These are phyloP conservation scores for Apodemia mormo DNA, from an alignment of 2,888 invertebrate species.

Conservation along the genomic window DNA sequence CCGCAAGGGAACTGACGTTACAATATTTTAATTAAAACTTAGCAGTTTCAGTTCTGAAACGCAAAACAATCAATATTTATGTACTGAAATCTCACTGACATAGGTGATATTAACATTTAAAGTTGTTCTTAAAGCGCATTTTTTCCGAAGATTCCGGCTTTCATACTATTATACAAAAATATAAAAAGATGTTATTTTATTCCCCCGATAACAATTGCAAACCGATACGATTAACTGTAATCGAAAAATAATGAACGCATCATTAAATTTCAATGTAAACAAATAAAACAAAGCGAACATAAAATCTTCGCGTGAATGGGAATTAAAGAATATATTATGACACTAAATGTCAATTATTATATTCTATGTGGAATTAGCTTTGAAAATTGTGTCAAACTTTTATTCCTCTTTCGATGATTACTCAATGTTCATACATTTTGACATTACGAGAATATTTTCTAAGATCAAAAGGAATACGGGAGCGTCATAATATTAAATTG, in stretches of 20 bases:
- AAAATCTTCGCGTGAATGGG: neutral
- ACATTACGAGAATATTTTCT: neutral
- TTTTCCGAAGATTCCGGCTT: no score
- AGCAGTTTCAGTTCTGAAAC: no score
- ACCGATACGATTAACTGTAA: neutral
- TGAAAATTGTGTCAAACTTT: neutral
- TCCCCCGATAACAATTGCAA: neutral
- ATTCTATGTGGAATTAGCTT: neutral
- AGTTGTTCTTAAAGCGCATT: no score
- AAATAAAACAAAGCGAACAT: neutral
- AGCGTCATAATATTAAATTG: neutral
- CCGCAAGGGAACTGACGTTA: no score
- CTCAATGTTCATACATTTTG: neutral
- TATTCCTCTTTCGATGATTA: neutral
- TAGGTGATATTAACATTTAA: no score
- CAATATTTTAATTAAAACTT: no score
- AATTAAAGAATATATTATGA: neutral
- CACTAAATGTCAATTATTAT: neutral
- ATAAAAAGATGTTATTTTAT: neutral
- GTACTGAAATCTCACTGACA: no score
- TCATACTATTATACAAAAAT: no score
- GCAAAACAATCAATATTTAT: no score
- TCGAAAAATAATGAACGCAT: neutral
- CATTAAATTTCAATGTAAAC: conserved; percentile 12
- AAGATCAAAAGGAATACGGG: neutral